Evolutionary conservation across 2,797 vertebrate species (phyloP).

Genomic region (Tachyglossus aculeatus): DNA sequence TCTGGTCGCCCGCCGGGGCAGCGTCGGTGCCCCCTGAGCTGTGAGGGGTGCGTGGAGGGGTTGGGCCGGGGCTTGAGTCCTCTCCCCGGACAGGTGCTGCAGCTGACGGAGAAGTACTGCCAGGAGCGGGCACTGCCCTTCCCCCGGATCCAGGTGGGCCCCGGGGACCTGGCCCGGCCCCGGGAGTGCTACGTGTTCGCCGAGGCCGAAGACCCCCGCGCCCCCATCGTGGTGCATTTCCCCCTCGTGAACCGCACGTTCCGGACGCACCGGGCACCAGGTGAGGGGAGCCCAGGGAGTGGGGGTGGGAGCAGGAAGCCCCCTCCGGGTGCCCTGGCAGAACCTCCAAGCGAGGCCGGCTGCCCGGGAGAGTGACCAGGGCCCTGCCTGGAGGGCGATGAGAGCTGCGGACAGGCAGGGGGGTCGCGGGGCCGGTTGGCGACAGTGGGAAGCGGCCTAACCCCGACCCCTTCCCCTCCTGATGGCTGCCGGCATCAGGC

Average conservation of each 20-base stretch:
- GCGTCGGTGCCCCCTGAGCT: too few relatives aligned
- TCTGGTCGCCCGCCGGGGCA: accelerated
- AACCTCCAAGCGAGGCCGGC: background rate
- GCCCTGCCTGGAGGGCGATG: too few relatives aligned
- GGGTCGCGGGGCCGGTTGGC: too few relatives aligned
- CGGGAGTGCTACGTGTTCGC: slow-evolving; percentile 78
- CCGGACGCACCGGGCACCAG: slow-evolving; percentile 71
- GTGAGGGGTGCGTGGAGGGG: background rate
- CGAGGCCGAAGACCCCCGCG: slow-evolving; percentile 59
- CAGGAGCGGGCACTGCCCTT: slow-evolving; percentile 75
- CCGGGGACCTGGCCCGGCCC: slow-evolving; percentile 68
- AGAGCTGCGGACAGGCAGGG: too few relatives aligned
- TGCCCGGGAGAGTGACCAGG: background rate
- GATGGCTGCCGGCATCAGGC: slow-evolving; percentile 62
- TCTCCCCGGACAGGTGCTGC: slow-evolving; percentile 64
- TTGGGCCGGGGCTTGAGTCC: background rate
- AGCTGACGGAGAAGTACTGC: slow-evolving; percentile 73
- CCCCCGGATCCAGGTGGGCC: slow-evolving; percentile 64
- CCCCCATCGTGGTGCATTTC: slow-evolving; percentile 77
- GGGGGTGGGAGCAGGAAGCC: background rate
- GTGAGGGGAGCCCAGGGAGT: slow-evolving; percentile 38
- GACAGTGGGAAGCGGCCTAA: too few relatives aligned
- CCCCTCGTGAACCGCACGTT: slow-evolving; percentile 79
- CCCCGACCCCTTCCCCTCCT: background rate
- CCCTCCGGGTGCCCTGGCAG: background rate